These are phyloP conservation scores for Ptychoptera contaminata DNA, from an alignment of 2,888 invertebrate genomes.

Conservation along the genomic window DNA sequence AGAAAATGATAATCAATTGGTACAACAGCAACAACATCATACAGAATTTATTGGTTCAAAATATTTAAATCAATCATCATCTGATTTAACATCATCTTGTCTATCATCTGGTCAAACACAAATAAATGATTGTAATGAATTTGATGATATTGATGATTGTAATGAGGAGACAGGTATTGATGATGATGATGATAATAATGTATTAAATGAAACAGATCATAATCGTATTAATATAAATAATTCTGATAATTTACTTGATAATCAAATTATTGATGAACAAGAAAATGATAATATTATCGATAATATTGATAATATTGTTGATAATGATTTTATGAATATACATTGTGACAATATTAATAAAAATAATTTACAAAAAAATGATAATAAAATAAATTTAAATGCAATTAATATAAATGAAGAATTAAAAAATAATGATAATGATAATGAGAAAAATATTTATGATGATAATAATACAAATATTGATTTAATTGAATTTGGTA, in stretches of 20 bases:
- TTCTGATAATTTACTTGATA: not conserved
- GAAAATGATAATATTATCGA: not conserved
- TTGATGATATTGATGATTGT: constrained; percentile 9
- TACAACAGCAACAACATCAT: not conserved
- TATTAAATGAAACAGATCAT: constrained; percentile 9
- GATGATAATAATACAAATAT: not conserved
- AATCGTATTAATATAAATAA: constrained; percentile 9
- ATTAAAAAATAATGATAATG: not conserved
- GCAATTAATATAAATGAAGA: no score
- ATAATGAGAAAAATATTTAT: not conserved
- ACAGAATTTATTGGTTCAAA: no score
- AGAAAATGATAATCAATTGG: not conserved
- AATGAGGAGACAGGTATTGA: constrained; percentile 8
- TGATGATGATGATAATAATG: constrained; percentile 6
- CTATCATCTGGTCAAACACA: constrained; percentile 1
- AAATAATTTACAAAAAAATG: no score
- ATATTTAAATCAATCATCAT: no score
- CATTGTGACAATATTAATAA: no score
- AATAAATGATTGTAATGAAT: constrained; percentile 10
- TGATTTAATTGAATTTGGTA: no score
- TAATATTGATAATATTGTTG: not conserved
- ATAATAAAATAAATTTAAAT: no score
- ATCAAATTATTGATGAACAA: not conserved
- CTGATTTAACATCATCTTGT: not conserved
- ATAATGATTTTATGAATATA: constrained; percentile 9